Evolutionary conservation across 92 coral and sea anemone species (phyloP).

Genomic region (Epizoanthus illoricatus): DNA sequence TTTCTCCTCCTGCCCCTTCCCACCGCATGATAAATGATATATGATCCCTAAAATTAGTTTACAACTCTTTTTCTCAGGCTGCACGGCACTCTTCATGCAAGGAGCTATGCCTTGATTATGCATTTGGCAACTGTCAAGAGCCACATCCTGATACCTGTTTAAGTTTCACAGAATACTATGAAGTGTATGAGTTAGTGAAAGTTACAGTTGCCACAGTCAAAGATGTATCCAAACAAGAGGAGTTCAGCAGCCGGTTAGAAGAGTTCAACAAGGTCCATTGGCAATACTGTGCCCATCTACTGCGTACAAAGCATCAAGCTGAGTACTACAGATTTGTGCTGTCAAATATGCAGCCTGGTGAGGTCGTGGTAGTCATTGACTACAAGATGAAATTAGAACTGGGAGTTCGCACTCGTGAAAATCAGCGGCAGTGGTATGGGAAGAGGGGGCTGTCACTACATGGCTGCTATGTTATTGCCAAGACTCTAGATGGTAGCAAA

Average conservation of each 20-base stretch:
- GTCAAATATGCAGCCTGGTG: conserved; percentile 39
- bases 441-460: conserved; percentile 50
- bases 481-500: conserved; percentile 3
- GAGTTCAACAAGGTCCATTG: not conserved
- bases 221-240: not conserved
- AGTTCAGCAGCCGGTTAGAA: not conserved
- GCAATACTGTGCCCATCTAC: conserved; percentile 30
- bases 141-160: conserved; percentile 21
- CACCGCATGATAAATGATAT: too few relatives aligned
- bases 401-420: conserved; percentile 42
- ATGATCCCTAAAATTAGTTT: too few relatives aligned
- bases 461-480: conserved; percentile 41
- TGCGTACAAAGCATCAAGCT: conserved; percentile 33
- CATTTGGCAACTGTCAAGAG: conserved; percentile 21
- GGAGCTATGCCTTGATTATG: conserved; percentile 41
- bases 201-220: not conserved
- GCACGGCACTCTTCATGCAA: conserved; percentile 42
- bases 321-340: conserved; percentile 29
- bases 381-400: conserved; percentile 47
- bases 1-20: too few relatives aligned
- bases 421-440: conserved; percentile 52
- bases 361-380: conserved; percentile 40
- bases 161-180: conserved; percentile 4
- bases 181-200: conserved; percentile 13
- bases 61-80: conserved; percentile 35